Conservation (phyloP, 2,113 vertebrate genomes). For the Oncorhynchus tshawytscha region DNA sequence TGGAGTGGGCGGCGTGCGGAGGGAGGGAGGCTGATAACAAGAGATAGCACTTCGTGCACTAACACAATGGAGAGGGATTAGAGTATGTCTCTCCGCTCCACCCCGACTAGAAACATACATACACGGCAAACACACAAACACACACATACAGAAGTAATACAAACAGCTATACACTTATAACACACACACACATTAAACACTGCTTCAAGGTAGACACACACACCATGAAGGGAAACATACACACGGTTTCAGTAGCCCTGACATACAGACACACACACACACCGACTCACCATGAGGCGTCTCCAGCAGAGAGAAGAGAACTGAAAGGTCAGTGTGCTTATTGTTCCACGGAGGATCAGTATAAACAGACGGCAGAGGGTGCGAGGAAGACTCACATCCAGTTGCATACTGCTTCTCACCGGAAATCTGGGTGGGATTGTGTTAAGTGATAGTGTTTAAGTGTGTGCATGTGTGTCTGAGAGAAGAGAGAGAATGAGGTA, state of each 20-base stretch:
- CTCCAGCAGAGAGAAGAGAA: too few relatives aligned
- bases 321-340: too few relatives aligned
- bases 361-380: too few relatives aligned
- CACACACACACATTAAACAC: background rate
- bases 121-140: background rate
- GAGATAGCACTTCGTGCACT: background rate
- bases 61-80: conserved; percentile 4
- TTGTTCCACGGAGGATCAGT: too few relatives aligned
- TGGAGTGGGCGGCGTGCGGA: background rate
- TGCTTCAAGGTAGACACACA: background rate
- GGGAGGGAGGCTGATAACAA: background rate
- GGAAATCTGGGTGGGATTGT: too few relatives aligned
- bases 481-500: background rate
- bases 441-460: background rate
- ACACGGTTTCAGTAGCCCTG: background rate
- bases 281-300: background rate
- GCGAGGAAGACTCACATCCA: too few relatives aligned
- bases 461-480: background rate
- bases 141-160: background rate
- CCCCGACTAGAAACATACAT: background rate
- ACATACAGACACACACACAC: conserved; percentile 3
- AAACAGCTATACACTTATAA: too few relatives aligned
- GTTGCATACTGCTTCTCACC: too few relatives aligned
- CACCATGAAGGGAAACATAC: background rate
- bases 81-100: background rate